Evolutionary conservation across 2,797 vertebrate species (phyloP).

Genomic region (Clarias fuscus): DNA sequence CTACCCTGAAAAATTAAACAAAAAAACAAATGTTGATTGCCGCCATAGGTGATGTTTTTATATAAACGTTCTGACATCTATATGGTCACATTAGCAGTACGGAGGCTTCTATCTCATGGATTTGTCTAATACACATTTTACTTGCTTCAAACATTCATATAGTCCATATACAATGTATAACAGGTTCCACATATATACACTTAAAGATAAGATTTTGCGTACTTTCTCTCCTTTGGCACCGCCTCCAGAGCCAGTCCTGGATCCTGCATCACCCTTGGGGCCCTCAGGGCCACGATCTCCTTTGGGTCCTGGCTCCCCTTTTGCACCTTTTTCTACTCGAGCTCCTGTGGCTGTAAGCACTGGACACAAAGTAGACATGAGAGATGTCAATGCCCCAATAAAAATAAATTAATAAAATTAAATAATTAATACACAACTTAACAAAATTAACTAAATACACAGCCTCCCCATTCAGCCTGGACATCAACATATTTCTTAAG

Average conservation of each 20-base stretch:
- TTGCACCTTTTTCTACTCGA: conserved; percentile 77
- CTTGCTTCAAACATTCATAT: conserved; percentile 4
- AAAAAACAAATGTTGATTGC: conserved; percentile 32
- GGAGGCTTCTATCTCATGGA: not conserved
- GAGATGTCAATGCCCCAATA: not conserved
- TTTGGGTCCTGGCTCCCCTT: conserved; percentile 73
- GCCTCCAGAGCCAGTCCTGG: conserved; percentile 56
- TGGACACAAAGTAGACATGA: not conserved
- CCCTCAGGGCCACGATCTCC: conserved; percentile 74
- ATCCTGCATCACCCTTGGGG: conserved; percentile 77
- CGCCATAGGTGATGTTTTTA: not conserved
- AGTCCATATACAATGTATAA: not conserved
- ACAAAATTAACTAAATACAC: not conserved
- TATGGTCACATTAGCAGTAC: not conserved
- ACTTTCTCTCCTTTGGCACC: conserved; percentile 68
- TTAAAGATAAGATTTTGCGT: not conserved
- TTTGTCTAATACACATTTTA: not conserved
- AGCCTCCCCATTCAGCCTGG: conserved; percentile 24
- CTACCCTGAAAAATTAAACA: conserved; percentile 74
- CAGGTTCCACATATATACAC: not conserved
- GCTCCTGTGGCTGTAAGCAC: conserved; percentile 17
- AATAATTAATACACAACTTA: not conserved
- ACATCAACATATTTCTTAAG: conserved; percentile 28
- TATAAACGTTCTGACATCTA: too few species aligned
- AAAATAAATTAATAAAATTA: not conserved